Evolutionary conservation across 2,113 vertebrate species (phyloP), one percentile per base, ranked within the genome.

Genomic region (Percopsis transmontana): DNA sequence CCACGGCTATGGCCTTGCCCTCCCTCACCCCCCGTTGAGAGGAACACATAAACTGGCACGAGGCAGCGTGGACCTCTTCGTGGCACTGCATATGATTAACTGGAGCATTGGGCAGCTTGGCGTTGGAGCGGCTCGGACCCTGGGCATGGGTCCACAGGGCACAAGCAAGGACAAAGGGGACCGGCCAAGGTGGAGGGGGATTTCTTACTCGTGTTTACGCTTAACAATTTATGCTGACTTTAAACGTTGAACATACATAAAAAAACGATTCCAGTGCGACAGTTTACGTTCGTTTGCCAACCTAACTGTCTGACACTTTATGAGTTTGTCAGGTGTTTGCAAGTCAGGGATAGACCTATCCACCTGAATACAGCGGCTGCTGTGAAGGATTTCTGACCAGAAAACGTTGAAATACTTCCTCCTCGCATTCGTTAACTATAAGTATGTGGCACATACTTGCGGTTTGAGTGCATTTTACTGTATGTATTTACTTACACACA

Each of bases 71-170:
- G 82, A 82, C 83, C 84, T 88, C 83, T 85, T 89, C 66, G 58
- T 76, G 71, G 88, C 88, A 59, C 90, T 90, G 91, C 89, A 91
- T 91, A 89, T 90, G 85, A 91, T 92, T 92, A 91, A 82, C 88
- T 90, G 91, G 88, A 86, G 87, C 89, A 91, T 89, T 91, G 91
- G 84, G 89, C 84, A 91, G 85, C 84, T 89, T 88, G 89, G 90
- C 89, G 83, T 70, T 58, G 62, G 84, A 82, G 72, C 86, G 76
- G 81, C 67, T 70, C 69, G 39, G 78, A 84, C 84, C 88, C 81
- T 84, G 86, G 87, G 89, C 86, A 89, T 72, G 62, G 55, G 76
- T 88, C 89, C 86, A 89, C 82, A 86, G 88, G 85, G 81, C 88
- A 86, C 45, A 56, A 77, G 59, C 90, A 92, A 91, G 90, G 89